Evolutionary conservation across 2,113 vertebrate genomes (phyloP).

Genomic region (Halcyon senegalensis): DNA sequence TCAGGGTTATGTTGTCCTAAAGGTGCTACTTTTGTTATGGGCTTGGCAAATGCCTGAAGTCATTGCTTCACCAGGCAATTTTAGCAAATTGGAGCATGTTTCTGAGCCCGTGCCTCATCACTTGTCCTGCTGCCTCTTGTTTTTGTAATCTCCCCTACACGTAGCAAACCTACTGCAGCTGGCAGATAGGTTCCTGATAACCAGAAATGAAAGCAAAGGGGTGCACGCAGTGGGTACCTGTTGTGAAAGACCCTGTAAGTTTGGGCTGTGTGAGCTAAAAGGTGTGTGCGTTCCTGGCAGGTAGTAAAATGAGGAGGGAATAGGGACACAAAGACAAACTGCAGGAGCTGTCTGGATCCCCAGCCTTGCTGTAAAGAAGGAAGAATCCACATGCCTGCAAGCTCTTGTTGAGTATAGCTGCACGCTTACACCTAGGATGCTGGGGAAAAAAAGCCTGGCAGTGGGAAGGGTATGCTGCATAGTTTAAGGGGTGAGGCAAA

Average conservation of each 20-base stretch:
- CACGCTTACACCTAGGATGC: not conserved
- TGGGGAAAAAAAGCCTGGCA: not conserved
- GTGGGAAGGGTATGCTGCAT: fast-evolving
- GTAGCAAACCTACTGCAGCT: not conserved
- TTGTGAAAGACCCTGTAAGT: fast-evolving
- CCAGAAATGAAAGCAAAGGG: not conserved
- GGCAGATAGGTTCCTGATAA: not conserved
- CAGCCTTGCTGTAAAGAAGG: not conserved
- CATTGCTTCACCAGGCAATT: not conserved
- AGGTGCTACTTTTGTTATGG: not conserved
- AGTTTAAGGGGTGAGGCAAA: not conserved
- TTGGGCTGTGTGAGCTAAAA: not conserved
- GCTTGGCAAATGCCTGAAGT: not conserved
- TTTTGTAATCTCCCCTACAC: fast-evolving
- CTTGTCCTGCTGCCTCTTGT: fast-evolving
- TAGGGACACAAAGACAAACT: not conserved
- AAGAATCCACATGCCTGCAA: not conserved
- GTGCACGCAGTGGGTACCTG: fast-evolving
- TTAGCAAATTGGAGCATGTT: not conserved
- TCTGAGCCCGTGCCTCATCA: not conserved
- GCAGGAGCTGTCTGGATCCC: fast-evolving
- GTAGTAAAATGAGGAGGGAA: not conserved
- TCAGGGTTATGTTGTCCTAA: not conserved
- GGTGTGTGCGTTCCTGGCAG: fast-evolving
- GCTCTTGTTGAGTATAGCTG: fast-evolving